These are phyloP conservation scores for Bettongia penicillata DNA, from an alignment of 2,113 vertebrate genomes.

Conservation along the genomic window DNA sequence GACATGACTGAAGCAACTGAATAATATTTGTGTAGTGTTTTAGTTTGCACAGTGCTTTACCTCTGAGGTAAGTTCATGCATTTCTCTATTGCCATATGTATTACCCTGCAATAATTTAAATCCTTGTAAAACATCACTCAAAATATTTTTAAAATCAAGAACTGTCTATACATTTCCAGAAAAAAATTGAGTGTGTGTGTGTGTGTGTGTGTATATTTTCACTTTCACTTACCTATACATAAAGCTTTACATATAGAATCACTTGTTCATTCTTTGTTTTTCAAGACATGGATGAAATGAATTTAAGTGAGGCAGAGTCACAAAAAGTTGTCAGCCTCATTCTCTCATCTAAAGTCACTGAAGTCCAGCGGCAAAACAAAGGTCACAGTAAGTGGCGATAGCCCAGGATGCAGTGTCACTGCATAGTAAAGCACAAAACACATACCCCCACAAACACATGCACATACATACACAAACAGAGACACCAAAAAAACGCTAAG, in stretches of 20 bases:
- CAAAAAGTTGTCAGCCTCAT: background rate
- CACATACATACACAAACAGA: background rate
- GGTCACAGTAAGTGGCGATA: background rate
- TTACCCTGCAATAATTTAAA: background rate
- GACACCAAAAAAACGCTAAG: background rate
- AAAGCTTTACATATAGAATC: slow-evolving; percentile 7
- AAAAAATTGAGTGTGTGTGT: slow-evolving; percentile 1
- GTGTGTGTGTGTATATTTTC: too few species aligned
- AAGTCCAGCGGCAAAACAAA: background rate
- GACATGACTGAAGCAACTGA: too few species aligned
- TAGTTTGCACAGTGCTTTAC: background rate
- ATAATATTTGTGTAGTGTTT: background rate
- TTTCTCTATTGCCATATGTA: background rate
- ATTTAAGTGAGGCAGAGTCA: background rate
- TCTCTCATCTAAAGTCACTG: background rate
- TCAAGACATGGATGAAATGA: background rate
- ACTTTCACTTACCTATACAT: slow-evolving; percentile 17
- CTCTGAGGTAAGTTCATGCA: background rate
- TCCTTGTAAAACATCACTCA: background rate
- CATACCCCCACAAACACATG: background rate
- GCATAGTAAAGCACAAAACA: background rate
- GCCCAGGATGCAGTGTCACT: background rate
- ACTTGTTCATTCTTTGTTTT: background rate
- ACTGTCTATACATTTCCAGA: background rate
- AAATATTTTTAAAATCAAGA: slow-evolving; percentile 4